Base-by-base conservation (phyloP, 53 echinoderm and acorn worm species). In the Crossaster papposus region DNA sequence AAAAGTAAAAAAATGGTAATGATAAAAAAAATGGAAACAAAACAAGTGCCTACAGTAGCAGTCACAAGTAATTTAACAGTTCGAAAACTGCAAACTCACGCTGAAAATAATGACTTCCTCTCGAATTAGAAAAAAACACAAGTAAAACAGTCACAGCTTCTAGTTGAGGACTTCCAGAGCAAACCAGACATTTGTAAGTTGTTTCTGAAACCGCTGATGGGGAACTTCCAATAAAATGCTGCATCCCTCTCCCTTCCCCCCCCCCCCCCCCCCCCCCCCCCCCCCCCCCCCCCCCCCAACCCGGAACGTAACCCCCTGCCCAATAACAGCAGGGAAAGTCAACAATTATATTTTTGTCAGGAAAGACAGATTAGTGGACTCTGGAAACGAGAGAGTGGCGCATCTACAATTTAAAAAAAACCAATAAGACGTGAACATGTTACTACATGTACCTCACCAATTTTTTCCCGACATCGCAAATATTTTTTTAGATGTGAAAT, bases 11-110 rank as follows among this genome's bases (percentile, higher is more conserved):
- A 44, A 44, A 44, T 9, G 9, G 44, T 44, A 44, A 5, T 44
- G 6, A 44, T 44, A 7, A 44, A 44, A 44, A 44, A 44, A 44
- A 44, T 7, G 44, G 5, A 44, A 44, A 44, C 44, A 44, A n/a
- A n/a, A n/a, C n/a, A n/a, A n/a, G n/a, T n/a, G n/a, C 44, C 9
- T 1, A 9, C 44, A 44, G 5, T 44, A 7, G 44, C 1, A 23
- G n/a, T n/a, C n/a, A n/a, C n/a, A 14, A 2, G 20, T 35, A 74
- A 2, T 38, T 30, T 2, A 52, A 7, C 50, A 30, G 28, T 79
- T 79, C 79, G 54, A 52, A 79, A 79, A 52, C 79, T 79, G 79
- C 79, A 52, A 29, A 54, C 54, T 79, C 79, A 79, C 30, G 51
- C 14, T 79, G 5, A 79, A 53, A 54, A 44, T 13, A 52, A 79